Evolutionary conservation across 1,140 invertebrate species (phyloP).

Genomic region (Teleogryllus occipitalis): DNA sequence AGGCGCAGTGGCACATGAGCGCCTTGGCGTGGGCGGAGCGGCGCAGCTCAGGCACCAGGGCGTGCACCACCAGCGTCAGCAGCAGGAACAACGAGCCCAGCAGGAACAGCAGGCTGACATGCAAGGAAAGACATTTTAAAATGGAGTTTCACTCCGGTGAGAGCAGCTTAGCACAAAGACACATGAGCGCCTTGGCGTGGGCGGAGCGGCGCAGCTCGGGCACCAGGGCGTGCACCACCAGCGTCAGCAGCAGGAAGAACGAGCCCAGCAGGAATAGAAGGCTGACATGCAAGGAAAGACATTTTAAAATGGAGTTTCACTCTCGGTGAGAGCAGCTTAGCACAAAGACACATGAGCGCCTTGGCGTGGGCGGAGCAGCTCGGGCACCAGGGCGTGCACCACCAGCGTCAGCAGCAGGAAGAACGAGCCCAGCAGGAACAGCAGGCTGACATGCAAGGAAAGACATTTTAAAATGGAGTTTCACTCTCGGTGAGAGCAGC

Average conservation of each 20-base stretch:
- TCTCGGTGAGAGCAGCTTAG: too few relatives aligned
- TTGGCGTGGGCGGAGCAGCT: too few relatives aligned
- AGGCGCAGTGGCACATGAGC: neutral
- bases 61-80: slow-evolving; percentile 26
- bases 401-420: too few relatives aligned
- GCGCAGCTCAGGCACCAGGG: slow-evolving; percentile 23
- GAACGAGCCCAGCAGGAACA: too few relatives aligned
- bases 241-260: slow-evolving; percentile 25
- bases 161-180: neutral
- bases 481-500: too few relatives aligned
- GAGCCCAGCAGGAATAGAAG: slow-evolving; percentile 22
- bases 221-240: slow-evolving; percentile 25
- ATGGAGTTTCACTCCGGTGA: too few relatives aligned
- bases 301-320: too few relatives aligned
- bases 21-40: neutral
- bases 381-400: too few relatives aligned
- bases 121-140: too few relatives aligned
- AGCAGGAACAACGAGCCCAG: slow-evolving; percentile 25
- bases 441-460: too few relatives aligned
- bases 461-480: too few relatives aligned
- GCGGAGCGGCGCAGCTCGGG: slow-evolving; percentile 18
- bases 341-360: too few relatives aligned
- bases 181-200: neutral
- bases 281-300: neutral
- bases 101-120: slow-evolving; percentile 14